A percentile compares a stretch with the other conserved stretches of the same genome.
phyloP scores from a whole-genome alignment of 1,140 invertebrate species.

The Diorhabda carinulata region DNA sequence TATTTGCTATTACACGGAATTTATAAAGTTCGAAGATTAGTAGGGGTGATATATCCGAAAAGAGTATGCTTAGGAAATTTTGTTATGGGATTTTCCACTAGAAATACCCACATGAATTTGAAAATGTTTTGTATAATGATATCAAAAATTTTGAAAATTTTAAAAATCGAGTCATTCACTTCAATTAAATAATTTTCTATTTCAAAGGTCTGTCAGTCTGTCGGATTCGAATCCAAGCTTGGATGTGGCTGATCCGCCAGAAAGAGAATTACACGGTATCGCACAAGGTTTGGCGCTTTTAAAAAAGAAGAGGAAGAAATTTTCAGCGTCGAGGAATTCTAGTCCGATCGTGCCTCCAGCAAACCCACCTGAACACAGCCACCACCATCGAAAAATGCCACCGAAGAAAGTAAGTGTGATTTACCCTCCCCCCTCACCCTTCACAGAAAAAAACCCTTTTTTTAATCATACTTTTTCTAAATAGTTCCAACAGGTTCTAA shows the following conservation, averaged over 20 bases:
- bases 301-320: conserved; percentile 73
- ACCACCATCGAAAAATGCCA: conserved; percentile 22
- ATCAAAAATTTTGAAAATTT: too few relatives aligned
- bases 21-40: too few relatives aligned
- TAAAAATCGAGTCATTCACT: too few relatives aligned
- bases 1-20: too few relatives aligned
- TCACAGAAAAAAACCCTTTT: not conserved
- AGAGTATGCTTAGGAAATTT: too few relatives aligned
- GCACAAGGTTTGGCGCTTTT: conserved; percentile 62
- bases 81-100: too few relatives aligned
- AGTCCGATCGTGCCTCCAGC: conserved; percentile 53
- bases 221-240: conserved; percentile 52
- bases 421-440: not conserved
- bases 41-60: too few relatives aligned
- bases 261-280: conserved; percentile 39
- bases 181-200: too few relatives aligned
- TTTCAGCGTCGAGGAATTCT: conserved; percentile 68
- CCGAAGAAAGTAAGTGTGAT: conserved; percentile 40
- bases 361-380: conserved; percentile 35
- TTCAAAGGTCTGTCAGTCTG: conserved; percentile 31
- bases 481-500: conserved; percentile 48
- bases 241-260: conserved; percentile 31
- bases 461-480: not conserved
- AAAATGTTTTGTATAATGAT: too few relatives aligned
- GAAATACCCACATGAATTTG: too few relatives aligned